Percentiles rank a stretch among this genome's conserved stretches.
These are phyloP conservation scores for Coelopa pilipes DNA, from an alignment of 2,888 invertebrate genomes.

Conservation along the genomic window DNA sequence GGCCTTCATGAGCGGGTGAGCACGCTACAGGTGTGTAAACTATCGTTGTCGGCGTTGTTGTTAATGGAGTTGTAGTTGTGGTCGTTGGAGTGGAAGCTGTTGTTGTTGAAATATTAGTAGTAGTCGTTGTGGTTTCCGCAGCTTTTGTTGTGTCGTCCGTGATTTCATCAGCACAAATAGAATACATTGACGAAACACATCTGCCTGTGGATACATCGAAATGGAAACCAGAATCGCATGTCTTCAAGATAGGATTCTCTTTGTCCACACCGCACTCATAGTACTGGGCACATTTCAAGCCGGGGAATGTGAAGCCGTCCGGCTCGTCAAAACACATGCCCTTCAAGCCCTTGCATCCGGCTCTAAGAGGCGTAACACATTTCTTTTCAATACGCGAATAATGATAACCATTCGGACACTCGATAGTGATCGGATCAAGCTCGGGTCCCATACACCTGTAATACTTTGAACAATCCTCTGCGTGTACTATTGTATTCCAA, in stretches of 20 bases:
- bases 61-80: background rate
- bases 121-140: background rate
- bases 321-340: conserved; percentile 42
- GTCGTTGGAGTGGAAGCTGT: background rate
- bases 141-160: background rate
- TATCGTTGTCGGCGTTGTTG: conserved; percentile 29
- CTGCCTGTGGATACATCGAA: background rate
- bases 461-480: conserved; percentile 41
- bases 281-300: conserved; percentile 41
- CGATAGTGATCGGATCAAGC: conserved; percentile 25
- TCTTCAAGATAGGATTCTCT: background rate
- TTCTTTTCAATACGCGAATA: conserved; percentile 44
- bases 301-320: conserved; percentile 39
- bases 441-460: conserved; percentile 42
- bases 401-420: conserved; percentile 45
- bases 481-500: conserved; percentile 34
- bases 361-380: conserved; percentile 42
- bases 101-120: background rate
- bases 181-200: background rate
- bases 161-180: too few relatives aligned
- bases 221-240: background rate
- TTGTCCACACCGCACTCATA: conserved; percentile 39
- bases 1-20: conserved; percentile 25
- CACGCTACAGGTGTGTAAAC: too few relatives aligned
- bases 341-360: conserved; percentile 42